Percentiles rank a stretch among this genome's conserved stretches.
Conservation (phyloP, 2,113 vertebrate genomes). For the Loxodonta africana region DNA sequence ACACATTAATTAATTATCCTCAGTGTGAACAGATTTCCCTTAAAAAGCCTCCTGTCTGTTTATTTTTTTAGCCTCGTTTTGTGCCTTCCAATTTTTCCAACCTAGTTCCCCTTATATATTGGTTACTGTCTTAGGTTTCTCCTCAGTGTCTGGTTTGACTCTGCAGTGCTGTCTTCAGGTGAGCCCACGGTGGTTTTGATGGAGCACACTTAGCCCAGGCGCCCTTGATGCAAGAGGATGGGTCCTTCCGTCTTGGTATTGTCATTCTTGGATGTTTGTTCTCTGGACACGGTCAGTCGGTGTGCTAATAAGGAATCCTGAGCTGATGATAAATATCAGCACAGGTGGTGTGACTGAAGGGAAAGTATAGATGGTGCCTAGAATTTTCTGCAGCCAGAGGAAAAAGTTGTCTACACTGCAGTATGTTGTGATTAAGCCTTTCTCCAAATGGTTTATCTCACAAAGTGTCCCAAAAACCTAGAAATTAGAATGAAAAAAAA, state of each 20-base stretch:
- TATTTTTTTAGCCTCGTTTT: constrained; percentile 61
- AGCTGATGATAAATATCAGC: background rate
- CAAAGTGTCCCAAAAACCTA: background rate
- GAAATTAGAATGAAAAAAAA: background rate
- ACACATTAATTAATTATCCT: constrained; percentile 63
- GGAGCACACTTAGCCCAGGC: background rate
- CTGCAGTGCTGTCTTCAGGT: background rate
- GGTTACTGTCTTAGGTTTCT: background rate
- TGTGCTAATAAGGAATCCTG: constrained; percentile 7
- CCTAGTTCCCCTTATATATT: background rate
- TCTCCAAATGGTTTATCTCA: background rate
- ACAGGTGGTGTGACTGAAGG: constrained; percentile 37
- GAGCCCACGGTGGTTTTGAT: constrained; percentile 43
- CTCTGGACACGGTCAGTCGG: background rate
- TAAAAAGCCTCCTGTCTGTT: constrained; percentile 45
- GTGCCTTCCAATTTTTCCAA: background rate
- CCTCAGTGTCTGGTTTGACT: background rate
- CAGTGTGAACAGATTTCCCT: constrained; percentile 67
- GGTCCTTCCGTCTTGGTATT: background rate
- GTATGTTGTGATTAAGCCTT: background rate
- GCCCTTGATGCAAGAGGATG: background rate
- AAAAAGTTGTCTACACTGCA: background rate
- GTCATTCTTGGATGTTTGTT: background rate
- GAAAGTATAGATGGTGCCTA: background rate
- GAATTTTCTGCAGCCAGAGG: background rate